phyloP scores from a whole-genome alignment of 2,113 vertebrate species.

The Psittacus erithacus region DNA sequence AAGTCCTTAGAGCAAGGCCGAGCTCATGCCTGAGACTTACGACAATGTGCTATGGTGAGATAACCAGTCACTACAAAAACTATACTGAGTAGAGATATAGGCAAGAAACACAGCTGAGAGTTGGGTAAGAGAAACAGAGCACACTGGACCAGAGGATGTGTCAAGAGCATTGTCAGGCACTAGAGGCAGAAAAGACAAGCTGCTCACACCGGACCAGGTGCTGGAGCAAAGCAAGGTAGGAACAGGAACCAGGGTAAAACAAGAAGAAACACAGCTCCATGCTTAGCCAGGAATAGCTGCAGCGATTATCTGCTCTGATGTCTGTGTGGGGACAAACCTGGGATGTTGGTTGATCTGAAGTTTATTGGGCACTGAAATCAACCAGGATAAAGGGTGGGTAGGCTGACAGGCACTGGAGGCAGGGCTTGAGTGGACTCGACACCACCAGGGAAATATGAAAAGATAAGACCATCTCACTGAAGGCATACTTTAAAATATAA shows the following conservation, averaged over 20 bases:
- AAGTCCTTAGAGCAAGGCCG: background rate
- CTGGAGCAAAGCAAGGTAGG: background rate
- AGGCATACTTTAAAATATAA: background rate
- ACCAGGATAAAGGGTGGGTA: fast-evolving
- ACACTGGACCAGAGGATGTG: background rate
- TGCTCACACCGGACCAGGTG: fast-evolving
- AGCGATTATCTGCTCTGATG: background rate
- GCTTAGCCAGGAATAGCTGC: background rate
- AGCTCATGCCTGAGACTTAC: background rate
- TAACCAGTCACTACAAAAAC: background rate
- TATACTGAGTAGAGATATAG: background rate
- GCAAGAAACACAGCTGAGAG: background rate
- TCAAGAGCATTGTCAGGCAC: background rate
- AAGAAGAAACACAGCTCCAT: background rate
- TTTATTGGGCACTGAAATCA: background rate
- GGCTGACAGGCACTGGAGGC: background rate
- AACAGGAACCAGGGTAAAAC: background rate
- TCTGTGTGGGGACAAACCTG: background rate
- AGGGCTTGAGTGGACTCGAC: background rate
- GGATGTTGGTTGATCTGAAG: background rate
- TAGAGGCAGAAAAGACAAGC: background rate
- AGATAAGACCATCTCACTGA: background rate
- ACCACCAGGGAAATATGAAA: background rate
- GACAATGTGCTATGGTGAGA: background rate
- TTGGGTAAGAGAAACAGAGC: background rate